Percentiles rank a stretch among this genome's conserved stretches.
phyloP scores from a whole-genome alignment of 2,888 invertebrate genomes.

The Monochamus alternatus region DNA sequence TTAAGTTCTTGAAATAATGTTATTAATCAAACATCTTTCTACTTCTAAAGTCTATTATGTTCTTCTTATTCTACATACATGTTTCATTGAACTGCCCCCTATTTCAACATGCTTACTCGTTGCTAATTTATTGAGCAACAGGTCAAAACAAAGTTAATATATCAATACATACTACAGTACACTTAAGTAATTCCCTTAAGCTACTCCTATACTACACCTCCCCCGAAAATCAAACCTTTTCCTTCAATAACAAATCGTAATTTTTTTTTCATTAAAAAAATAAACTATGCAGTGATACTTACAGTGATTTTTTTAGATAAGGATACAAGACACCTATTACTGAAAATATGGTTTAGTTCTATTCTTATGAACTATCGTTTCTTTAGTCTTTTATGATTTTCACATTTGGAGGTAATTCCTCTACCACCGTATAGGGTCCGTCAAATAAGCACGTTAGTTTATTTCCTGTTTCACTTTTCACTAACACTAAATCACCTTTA shows the following conservation, averaged over 20 bases:
- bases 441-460: constrained; percentile 20
- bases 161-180: no score
- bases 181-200: background rate
- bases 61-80: no score
- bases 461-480: constrained; percentile 26
- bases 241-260: background rate
- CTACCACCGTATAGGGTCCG: constrained; percentile 10
- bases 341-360: constrained; percentile 17
- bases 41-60: no score
- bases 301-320: no score
- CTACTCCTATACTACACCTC: constrained; percentile 7
- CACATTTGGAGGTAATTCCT: constrained; percentile 12
- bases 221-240: background rate
- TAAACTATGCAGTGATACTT: background rate
- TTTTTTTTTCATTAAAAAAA: background rate
- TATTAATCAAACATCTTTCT: no score
- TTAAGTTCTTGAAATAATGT: no score
- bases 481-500: constrained; percentile 20
- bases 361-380: constrained; percentile 35
- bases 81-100: no score
- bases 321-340: background rate
- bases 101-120: no score
- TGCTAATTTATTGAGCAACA: no score
- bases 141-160: no score
- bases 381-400: constrained; percentile 17